These are phyloP conservation scores for Odontothrips loti DNA, from an alignment of 2,888 invertebrate species.

Conservation along the genomic window DNA sequence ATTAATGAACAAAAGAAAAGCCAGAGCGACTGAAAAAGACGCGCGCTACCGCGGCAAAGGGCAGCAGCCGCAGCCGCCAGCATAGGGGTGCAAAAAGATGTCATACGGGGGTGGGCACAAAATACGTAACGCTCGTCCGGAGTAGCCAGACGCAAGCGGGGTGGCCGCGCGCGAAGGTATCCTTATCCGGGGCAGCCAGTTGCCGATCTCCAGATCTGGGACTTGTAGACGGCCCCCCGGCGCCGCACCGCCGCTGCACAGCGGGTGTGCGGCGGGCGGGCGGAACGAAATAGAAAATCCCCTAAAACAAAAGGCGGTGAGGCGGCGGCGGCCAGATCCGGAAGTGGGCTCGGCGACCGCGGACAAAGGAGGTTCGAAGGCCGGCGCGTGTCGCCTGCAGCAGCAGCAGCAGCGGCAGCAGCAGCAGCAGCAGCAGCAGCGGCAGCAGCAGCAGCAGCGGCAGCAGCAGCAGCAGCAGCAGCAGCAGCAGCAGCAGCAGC, in stretches of 20 bases:
- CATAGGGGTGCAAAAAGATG: conserved; percentile 16
- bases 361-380: not conserved
- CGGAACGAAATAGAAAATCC: not conserved
- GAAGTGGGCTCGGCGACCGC: not conserved
- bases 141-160: too few relatives aligned
- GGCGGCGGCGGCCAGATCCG: not conserved
- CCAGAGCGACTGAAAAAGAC: conserved; percentile 6
- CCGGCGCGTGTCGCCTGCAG: not conserved
- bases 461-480: too few relatives aligned
- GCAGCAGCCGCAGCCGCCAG: not conserved
- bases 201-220: too few relatives aligned
- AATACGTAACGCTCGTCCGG: too few relatives aligned
- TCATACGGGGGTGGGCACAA: not conserved
- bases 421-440: too few relatives aligned
- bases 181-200: too few relatives aligned
- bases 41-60: not conserved
- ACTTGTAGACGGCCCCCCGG: too few relatives aligned
- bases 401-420: too few relatives aligned
- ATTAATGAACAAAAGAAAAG: conserved; percentile 26
- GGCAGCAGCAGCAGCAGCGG: too few relatives aligned
- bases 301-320: not conserved
- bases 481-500: too few relatives aligned
- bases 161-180: too few relatives aligned
- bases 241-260: too few relatives aligned
- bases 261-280: not conserved